phyloP scores from a whole-genome alignment of 1,140 invertebrate genomes.

The Physella acuta region DNA sequence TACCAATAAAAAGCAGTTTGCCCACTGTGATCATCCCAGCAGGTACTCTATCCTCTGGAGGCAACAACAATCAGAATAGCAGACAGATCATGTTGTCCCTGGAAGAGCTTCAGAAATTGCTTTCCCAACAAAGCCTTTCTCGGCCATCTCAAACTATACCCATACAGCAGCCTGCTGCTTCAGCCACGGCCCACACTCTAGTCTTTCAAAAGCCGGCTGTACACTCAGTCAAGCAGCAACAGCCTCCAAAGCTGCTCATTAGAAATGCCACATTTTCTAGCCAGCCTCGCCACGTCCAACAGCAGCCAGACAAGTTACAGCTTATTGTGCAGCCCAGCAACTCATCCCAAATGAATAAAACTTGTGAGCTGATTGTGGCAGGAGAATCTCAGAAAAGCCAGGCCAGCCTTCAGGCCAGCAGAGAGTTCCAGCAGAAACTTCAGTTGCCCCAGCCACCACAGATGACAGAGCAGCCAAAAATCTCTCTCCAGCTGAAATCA shows the following conservation, averaged over 20 bases:
- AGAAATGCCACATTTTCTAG: background rate
- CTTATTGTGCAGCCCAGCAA: no score
- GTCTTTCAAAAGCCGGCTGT: conserved; percentile 9
- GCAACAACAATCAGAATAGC: background rate
- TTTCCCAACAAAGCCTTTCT: conserved; percentile 5
- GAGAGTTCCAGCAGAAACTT: background rate
- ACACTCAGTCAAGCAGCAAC: background rate
- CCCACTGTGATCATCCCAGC: background rate
- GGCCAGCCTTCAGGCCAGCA: background rate
- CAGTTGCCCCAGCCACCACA: background rate
- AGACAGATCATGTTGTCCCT: conserved; percentile 19
- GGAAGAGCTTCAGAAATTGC: conserved; percentile 17
- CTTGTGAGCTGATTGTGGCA: background rate
- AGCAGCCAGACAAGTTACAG: conserved; percentile 2
- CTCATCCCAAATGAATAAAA: background rate
- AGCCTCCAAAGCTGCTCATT: background rate
- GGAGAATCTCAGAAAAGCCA: background rate
- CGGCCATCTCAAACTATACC: background rate
- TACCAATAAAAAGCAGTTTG: background rate
- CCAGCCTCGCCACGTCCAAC: background rate
- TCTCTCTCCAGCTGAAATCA: background rate
- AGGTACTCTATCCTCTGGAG: background rate
- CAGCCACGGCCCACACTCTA: background rate
- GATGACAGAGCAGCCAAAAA: background rate
- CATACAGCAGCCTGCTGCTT: background rate